Percentiles rank a stretch among this genome's conserved stretches.
phyloP scores from a whole-genome alignment of 2,113 vertebrate species.

The Vicugna pacos region DNA sequence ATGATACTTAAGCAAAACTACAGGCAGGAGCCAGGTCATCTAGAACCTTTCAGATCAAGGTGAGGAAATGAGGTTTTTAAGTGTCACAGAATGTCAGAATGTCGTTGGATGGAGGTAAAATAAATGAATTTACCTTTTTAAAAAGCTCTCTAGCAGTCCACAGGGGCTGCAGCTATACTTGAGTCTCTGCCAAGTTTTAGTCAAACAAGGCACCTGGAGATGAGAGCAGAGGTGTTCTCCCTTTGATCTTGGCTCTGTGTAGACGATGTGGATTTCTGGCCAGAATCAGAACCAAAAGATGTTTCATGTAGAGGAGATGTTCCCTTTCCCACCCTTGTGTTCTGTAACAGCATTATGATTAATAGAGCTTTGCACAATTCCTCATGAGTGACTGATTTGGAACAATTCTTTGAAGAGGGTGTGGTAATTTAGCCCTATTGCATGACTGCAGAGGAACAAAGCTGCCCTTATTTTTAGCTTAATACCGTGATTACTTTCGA shows the following conservation, averaged over 20 bases:
- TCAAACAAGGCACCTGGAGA: background rate
- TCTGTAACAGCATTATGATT: slow-evolving; percentile 45
- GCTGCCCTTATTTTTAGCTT: slow-evolving; percentile 64
- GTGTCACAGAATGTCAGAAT: background rate
- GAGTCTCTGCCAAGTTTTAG: background rate
- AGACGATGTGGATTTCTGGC: background rate
- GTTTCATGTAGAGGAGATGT: background rate
- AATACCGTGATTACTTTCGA: slow-evolving; percentile 60
- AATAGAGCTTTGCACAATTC: slow-evolving; percentile 37
- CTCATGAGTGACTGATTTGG: slow-evolving; percentile 58
- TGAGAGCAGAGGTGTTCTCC: background rate
- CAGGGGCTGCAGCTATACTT: background rate
- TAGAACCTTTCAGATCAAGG: background rate
- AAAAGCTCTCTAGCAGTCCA: background rate
- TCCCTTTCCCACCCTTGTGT: background rate
- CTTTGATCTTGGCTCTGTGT: slow-evolving; percentile 4
- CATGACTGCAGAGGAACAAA: slow-evolving; percentile 62
- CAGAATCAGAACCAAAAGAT: slow-evolving; percentile 19
- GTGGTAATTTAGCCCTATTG: slow-evolving; percentile 59
- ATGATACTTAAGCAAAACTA: background rate
- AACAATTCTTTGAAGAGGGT: slow-evolving; percentile 58
- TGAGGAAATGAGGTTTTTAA: background rate
- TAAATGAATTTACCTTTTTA: background rate
- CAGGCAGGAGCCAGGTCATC: background rate
- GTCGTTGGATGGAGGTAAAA: background rate